A percentile compares a stretch with the other conserved stretches of the same genome.
Conservation (phyloP, 2,888 invertebrate species). For the Amblyjoppa proteus region DNA sequence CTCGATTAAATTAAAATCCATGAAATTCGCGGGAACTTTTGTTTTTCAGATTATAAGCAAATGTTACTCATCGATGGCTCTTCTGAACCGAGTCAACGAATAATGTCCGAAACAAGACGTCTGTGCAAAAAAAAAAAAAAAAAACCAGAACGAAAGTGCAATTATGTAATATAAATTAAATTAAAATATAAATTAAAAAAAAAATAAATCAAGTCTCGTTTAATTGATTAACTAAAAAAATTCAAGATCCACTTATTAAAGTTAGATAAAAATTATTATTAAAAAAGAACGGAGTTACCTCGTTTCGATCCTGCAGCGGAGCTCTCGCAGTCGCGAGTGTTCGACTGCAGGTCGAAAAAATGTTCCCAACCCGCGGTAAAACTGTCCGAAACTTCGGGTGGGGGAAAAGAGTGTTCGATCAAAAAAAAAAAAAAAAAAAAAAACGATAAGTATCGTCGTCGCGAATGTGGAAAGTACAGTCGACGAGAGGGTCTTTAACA, state of each 20-base stretch:
- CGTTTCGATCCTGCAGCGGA: neutral
- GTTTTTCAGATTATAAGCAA: slow-evolving; percentile 67
- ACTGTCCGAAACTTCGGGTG: neutral
- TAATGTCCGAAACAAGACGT: slow-evolving; percentile 2
- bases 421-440: neutral
- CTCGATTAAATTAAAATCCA: neutral
- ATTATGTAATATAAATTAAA: neutral
- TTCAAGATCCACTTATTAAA: neutral
- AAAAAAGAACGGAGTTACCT: neutral
- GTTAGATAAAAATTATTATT: neutral
- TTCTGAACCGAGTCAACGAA: slow-evolving; percentile 65
- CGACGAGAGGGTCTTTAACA: slow-evolving; percentile 11
- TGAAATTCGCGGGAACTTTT: neutral
- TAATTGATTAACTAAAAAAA: neutral
- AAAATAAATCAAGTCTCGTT: neutral
- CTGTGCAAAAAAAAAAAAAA: neutral
- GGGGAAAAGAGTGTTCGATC: neutral
- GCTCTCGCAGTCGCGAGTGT: slow-evolving; percentile 2
- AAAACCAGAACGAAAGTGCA: neutral
- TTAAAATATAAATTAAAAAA: too few relatives aligned
- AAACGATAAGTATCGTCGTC: neutral
- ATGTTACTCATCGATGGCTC: slow-evolving; percentile 67
- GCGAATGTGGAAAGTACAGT: neutral
- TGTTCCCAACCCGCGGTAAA: neutral
- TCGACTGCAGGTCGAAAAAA: neutral